Conservation (phyloP, 2,797 vertebrate genomes). For the Sparus aurata region DNA sequence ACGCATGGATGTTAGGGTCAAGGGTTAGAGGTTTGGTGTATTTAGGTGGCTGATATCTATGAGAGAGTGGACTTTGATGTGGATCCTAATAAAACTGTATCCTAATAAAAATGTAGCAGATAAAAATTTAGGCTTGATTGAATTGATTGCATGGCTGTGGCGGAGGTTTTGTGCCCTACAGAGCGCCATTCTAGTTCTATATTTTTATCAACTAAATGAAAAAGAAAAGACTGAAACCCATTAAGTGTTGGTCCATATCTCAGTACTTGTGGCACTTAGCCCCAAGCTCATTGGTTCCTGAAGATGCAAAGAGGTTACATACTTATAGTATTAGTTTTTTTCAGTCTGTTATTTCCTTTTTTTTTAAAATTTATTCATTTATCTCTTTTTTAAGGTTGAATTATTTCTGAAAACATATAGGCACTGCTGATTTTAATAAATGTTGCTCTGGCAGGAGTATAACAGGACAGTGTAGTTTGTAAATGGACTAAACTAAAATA, state of each 20-base stretch:
- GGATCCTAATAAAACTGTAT: too few relatives aligned
- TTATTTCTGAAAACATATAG: background rate
- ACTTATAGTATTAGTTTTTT: background rate
- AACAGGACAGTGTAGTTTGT: background rate
- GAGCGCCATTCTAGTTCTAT: background rate
- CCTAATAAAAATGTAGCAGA: too few relatives aligned
- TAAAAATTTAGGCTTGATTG: too few relatives aligned
- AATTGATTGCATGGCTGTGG: too few relatives aligned
- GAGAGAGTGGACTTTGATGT: too few relatives aligned
- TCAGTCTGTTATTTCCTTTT: too few relatives aligned
- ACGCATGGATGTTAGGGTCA: too few relatives aligned
- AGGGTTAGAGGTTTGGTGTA: too few relatives aligned
- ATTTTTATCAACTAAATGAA: background rate
- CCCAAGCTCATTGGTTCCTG: background rate
- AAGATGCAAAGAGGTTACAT: background rate
- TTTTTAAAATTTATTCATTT: too few relatives aligned
- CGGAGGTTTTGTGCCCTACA: too few relatives aligned
- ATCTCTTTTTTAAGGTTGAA: too few relatives aligned
- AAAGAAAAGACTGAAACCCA: background rate
- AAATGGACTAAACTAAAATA: background rate
- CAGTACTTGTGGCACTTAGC: background rate
- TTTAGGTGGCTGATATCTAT: too few relatives aligned
- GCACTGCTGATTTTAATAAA: background rate
- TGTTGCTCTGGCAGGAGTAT: background rate
- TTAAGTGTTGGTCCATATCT: background rate